Evolutionary conservation across 2,888 invertebrate genomes (phyloP).

Genomic region (Dioctria rufipes): DNA sequence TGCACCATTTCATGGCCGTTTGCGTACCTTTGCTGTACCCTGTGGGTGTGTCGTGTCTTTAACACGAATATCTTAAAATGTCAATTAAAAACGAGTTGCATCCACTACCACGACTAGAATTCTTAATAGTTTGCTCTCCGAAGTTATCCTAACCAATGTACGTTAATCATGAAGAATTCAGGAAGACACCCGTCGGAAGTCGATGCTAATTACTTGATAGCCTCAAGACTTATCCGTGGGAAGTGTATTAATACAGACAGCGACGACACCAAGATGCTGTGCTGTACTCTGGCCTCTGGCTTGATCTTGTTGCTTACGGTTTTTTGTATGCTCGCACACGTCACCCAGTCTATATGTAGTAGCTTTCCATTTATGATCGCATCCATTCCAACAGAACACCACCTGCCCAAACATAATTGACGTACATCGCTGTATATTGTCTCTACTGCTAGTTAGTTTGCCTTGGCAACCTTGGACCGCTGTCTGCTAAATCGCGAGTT

Average conservation of each 20-base stretch:
- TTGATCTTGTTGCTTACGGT: neutral
- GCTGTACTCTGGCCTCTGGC: slow-evolving; percentile 22
- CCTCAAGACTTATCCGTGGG: slow-evolving; percentile 45
- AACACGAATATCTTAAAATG: slow-evolving; percentile 12
- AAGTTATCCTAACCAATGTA: slow-evolving; percentile 5
- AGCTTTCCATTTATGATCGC: neutral
- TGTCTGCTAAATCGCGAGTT: slow-evolving; percentile 2
- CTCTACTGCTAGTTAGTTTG: neutral
- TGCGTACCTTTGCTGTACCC: slow-evolving; percentile 13
- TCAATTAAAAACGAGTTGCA: slow-evolving; percentile 16
- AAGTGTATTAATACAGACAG: slow-evolving; percentile 43
- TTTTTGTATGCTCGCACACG: neutral
- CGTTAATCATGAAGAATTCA: slow-evolving; percentile 39
- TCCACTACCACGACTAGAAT: neutral
- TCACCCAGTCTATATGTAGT: neutral
- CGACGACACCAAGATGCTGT: slow-evolving; percentile 3
- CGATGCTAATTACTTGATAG: slow-evolving; percentile 44
- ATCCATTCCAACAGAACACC: neutral
- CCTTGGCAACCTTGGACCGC: slow-evolving; percentile 40
- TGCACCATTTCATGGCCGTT: slow-evolving; percentile 47
- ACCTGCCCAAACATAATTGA: slow-evolving; percentile 14
- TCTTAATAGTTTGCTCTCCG: neutral
- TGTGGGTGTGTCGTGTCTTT: slow-evolving; percentile 30
- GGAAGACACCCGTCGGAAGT: slow-evolving; percentile 51
- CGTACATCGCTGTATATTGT: neutral